Base-by-base conservation (phyloP, 2,888 invertebrate species). In the Ennomos erosarius region DNA sequence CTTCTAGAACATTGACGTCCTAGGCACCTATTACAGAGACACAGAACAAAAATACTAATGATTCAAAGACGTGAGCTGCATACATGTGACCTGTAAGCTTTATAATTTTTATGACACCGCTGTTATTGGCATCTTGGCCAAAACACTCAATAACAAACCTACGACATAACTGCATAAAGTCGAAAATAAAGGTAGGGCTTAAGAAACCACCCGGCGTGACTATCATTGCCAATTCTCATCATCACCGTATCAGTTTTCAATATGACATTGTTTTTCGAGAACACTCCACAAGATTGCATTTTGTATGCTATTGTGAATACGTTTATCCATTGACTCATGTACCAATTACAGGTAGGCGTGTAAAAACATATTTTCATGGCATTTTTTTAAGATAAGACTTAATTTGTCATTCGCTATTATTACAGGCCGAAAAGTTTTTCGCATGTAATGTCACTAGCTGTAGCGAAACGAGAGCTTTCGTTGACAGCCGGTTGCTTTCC, bases 11-110 rank as follows among this genome's bases (percentile, higher is more conserved):
- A 37, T 47, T 12, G 16, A 13, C 34, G 33, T 44, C 16, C 10
- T 6, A 44, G 11, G 9, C 34, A 9, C 49, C 49, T 35, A 49
- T 44, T 33, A 44, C 10, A 55, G 44, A 9, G 0, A 16, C 13
- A 43, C 10, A 43, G 10, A 49, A 37, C 48, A 12, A 49, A 55
- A 50, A 38, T 13, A 42, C 33, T 52, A 57, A 52, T 42, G 43
- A 47, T 46, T 48, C 11, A 3, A 11, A 26, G 38, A 38, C 47
- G 52, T 52, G 57, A 47, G 12, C 1, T 8, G 47, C 46, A 43
- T 47, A 9, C 13, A 43, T 57, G 33, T 43, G 26, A 33, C n/a
- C n/a, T 13, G 0, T 26, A 26, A 26, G 26, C 16, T 16, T 26
- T 26, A 45, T 10, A 45, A 56, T 12, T 8, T 34, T 40, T 12